phyloP scores from a whole-genome alignment of 2,797 vertebrate genomes.

The Chiroxiphia lanceolata region DNA sequence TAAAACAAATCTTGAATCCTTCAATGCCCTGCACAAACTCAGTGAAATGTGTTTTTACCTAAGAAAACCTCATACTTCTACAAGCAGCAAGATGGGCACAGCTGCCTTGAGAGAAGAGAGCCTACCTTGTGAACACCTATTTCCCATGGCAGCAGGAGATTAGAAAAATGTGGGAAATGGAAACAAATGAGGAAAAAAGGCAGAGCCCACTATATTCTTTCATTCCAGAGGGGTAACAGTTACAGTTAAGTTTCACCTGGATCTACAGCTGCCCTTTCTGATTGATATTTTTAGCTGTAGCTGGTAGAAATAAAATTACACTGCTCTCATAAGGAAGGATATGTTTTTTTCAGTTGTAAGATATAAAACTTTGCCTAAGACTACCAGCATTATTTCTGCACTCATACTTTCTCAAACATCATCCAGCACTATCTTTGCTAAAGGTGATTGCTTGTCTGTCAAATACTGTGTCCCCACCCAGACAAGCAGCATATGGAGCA shows the following conservation, averaged over 20 bases:
- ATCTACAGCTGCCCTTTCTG: neutral
- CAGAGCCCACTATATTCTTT: neutral
- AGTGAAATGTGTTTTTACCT: neutral
- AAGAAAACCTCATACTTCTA: neutral
- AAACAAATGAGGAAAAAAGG: neutral
- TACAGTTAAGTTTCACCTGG: neutral
- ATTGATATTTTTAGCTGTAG: neutral
- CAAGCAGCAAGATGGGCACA: neutral
- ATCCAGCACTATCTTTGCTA: neutral
- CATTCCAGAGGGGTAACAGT: neutral
- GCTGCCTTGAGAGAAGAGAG: neutral
- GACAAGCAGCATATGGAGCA: neutral
- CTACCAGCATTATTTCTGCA: neutral
- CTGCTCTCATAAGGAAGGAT: neutral
- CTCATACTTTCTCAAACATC: neutral
- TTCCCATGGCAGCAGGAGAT: neutral
- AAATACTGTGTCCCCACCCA: neutral
- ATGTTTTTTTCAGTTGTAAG: neutral
- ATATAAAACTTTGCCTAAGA: neutral
- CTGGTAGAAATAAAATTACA: neutral
- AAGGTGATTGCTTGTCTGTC: conserved; percentile 9
- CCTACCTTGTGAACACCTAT: neutral
- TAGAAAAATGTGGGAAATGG: neutral
- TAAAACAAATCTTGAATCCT: neutral
- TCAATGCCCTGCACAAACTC: neutral